Evolutionary conservation across 2,797 vertebrate species (phyloP).

Genomic region (Diplodus puntazzo): DNA sequence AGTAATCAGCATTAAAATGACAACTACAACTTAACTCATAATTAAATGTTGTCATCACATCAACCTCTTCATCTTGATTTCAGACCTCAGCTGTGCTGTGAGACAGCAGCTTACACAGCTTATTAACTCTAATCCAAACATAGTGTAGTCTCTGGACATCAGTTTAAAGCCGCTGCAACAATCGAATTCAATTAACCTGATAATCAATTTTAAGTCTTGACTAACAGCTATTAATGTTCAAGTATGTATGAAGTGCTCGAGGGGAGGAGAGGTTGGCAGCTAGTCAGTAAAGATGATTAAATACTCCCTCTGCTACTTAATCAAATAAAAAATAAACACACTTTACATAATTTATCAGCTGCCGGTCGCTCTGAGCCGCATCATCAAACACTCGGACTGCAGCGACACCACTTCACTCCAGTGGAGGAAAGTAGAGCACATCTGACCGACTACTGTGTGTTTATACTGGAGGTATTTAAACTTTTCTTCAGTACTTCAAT

Average conservation of each 20-base stretch:
- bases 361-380: not conserved
- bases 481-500: too few relatives aligned
- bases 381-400: not conserved
- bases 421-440: not conserved
- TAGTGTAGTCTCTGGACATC: not conserved
- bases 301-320: slow-evolving; percentile 12
- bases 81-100: too few relatives aligned
- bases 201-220: slow-evolving; percentile 17
- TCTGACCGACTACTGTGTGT: not conserved
- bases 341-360: slow-evolving; percentile 9
- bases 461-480: not conserved
- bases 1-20: too few relatives aligned
- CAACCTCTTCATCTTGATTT: too few relatives aligned
- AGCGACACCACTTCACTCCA: not conserved
- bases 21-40: too few relatives aligned
- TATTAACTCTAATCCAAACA: too few relatives aligned
- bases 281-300: slow-evolving; percentile 21
- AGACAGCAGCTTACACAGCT: too few relatives aligned
- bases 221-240: not conserved
- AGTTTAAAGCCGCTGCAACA: not conserved
- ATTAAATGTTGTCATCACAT: too few relatives aligned
- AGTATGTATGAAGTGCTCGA: not conserved
- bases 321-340: slow-evolving; percentile 22
- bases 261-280: slow-evolving; percentile 12
- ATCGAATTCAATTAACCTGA: slow-evolving; percentile 28